phyloP scores from a whole-genome alignment of 1,140 invertebrate species.

The Euwallacea fornicatus region DNA sequence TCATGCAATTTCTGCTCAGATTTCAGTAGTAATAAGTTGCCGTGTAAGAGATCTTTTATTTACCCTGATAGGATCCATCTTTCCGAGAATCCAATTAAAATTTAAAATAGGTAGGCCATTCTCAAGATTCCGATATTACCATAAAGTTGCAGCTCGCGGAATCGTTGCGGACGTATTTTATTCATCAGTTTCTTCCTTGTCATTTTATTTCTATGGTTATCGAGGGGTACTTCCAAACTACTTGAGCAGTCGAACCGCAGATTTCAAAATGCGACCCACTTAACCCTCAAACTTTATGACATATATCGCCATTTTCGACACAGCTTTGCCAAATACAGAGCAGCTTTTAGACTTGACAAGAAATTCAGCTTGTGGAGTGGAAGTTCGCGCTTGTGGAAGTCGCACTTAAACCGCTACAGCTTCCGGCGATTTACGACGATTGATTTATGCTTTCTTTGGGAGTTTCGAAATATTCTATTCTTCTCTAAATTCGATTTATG shows the following conservation, averaged over 20 bases:
- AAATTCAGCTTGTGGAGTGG: not conserved
- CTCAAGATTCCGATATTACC: too few species aligned
- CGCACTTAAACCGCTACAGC: not conserved
- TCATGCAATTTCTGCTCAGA: constrained; percentile 16
- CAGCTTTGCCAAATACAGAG: not conserved
- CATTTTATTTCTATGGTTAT: not conserved
- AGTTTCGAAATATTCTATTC: too few species aligned
- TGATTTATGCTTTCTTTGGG: too few species aligned
- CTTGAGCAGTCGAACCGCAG: not conserved
- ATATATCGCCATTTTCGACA: too few species aligned
- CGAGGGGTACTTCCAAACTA: not conserved
- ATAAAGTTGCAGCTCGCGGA: too few species aligned
- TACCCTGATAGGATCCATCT: constrained; percentile 9
- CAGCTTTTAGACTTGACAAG: not conserved
- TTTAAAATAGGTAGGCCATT: constrained; percentile 7
- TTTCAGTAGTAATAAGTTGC: constrained; percentile 19
- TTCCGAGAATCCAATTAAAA: constrained; percentile 10
- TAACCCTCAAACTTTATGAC: too few species aligned
- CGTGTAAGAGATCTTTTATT: constrained; percentile 15
- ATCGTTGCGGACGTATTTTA: too few species aligned
- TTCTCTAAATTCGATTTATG: too few species aligned
- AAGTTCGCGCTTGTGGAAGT: not conserved
- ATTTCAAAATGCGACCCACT: too few species aligned
- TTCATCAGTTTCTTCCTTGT: too few species aligned
- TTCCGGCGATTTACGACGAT: too few species aligned